Evolutionary conservation across 2,888 invertebrate genomes (phyloP).

Genomic region (Noctua comes): DNA sequence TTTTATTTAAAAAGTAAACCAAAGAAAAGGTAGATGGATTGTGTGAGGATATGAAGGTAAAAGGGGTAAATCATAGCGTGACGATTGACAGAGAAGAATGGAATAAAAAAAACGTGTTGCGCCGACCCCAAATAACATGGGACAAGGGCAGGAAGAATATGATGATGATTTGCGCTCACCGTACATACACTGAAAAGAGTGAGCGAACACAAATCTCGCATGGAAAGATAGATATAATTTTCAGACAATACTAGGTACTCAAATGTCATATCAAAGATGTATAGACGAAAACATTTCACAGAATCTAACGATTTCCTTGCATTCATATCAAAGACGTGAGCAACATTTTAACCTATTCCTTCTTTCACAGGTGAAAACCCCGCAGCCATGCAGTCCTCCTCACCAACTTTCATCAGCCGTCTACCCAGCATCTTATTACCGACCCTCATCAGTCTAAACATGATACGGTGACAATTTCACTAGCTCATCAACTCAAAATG

Average conservation of each 20-base stretch:
- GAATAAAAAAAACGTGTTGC: no score
- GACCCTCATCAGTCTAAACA: constrained; percentile 71
- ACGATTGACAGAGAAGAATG: no score
- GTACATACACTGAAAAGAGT: background rate
- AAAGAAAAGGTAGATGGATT: no score
- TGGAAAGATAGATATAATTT: background rate
- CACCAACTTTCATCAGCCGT: constrained; percentile 82
- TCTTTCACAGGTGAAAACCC: constrained; percentile 93
- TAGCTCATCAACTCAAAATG: constrained; percentile 63
- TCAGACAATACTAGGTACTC: background rate
- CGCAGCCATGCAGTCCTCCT: constrained; percentile 94
- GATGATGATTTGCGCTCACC: background rate
- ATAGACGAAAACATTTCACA: background rate
- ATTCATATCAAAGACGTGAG: constrained; percentile 6
- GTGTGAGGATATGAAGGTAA: no score
- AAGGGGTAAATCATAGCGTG: no score
- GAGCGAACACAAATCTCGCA: background rate
- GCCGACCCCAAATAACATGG: no score
- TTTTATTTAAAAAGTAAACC: background rate
- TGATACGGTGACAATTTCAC: constrained; percentile 84
- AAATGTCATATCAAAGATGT: background rate
- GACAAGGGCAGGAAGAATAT: no score
- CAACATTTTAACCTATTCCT: constrained; percentile 16
- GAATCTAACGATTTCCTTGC: background rate
- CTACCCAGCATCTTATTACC: constrained; percentile 76